A percentile compares a stretch with the other conserved stretches of the same genome.
Conservation (phyloP, 2,797 vertebrate genomes). For the Gambelia wislizenii region DNA sequence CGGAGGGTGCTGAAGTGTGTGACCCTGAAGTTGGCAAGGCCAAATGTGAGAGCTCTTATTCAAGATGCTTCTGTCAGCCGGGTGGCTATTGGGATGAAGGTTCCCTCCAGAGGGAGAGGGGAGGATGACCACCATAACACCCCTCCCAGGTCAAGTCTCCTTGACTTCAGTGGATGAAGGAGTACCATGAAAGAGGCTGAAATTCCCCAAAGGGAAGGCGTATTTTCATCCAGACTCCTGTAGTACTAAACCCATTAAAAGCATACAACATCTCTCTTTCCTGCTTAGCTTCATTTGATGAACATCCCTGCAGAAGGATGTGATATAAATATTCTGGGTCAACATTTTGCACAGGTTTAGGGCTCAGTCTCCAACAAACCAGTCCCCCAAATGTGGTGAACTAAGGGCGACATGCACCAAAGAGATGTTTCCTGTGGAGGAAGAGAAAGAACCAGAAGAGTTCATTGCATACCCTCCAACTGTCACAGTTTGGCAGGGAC, state of each 20-base stretch:
- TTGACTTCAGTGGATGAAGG: not conserved
- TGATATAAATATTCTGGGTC: not conserved
- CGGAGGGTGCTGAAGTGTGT: constrained; percentile 86
- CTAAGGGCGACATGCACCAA: not conserved
- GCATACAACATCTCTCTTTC: not conserved
- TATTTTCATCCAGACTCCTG: not conserved
- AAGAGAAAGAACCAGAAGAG: too few species aligned
- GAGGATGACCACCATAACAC: not conserved
- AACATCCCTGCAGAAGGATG: not conserved
- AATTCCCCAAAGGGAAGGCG: not conserved
- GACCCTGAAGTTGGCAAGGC: constrained; percentile 86
- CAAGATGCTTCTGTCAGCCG: not conserved
- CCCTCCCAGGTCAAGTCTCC: not conserved
- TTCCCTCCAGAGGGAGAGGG: not conserved
- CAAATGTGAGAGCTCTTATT: constrained; percentile 80
- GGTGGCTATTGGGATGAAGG: not conserved
- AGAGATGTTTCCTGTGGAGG: not conserved
- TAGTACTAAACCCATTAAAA: not conserved
- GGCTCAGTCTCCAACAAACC: too few species aligned
- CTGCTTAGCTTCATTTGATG: fast-evolving
- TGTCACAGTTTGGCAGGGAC: not conserved
- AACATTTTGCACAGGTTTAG: not conserved
- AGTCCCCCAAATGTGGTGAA: not conserved
- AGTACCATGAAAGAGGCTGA: too few species aligned
- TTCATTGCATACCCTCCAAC: too few species aligned